Evolutionary conservation across 1,140 invertebrate genomes (phyloP), one percentile per base, ranked within the genome.

Genomic region (Formica exsecta): DNA sequence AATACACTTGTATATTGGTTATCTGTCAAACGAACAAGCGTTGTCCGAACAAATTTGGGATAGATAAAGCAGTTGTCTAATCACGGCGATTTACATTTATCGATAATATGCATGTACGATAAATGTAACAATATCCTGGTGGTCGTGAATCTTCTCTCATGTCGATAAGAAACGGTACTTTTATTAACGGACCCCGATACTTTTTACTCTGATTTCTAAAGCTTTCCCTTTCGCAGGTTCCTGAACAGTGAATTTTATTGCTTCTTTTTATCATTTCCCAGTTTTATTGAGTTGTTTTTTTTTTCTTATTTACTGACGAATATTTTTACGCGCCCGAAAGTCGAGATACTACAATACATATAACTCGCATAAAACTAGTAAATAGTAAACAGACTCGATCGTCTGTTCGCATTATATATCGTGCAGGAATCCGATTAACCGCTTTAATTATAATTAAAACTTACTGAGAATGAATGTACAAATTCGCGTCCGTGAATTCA

Each of bases 21-120:
- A 25, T 80, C 48, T 6, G 64, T 57, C 22, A 36, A 66, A 29
- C 13, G 19, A 13, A 68, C 36, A 22, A 68, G 11, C 75, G 41
- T 62, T 41, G 19, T 9, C n/a, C 62, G 13, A 65, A 66, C 29
- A 13, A 51, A 38, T n/a, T 38, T 54, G 8, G 25, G 76, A 57
- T 57, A 80, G 48, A 70, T 71, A 80, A 70, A n/a, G 48, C 32
- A 68, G 68, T 32, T 13, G 68, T 80, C 48, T 80, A 80, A 80
- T 80, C 77, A 71, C 77, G 19, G 19, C 29, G 9, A 44, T 44
- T 1, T n/a, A 57, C 44, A 57, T 66, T 80, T 57, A 80, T 80
- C 77, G 77, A 71, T 70, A 70, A 70, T 62, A 57, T 62, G 44
- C 5, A n/a, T 11, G 16, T n/a, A 7, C 48, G 77, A 80, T 80